A percentile compares a stretch with the other conserved stretches of the same genome.
Conservation (phyloP, 2,888 invertebrate genomes). For the Drosophila conformis region DNA sequence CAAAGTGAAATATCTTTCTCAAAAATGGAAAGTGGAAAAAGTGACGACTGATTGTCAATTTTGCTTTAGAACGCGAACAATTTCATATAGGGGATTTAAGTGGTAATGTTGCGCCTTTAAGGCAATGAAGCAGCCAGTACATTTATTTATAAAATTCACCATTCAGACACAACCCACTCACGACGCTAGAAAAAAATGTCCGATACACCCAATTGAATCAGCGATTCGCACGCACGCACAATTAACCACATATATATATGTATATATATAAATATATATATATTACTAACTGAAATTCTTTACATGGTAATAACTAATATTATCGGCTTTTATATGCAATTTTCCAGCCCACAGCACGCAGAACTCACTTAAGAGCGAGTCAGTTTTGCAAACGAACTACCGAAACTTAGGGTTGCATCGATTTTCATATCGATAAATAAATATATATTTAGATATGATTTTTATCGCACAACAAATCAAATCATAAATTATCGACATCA, state of each 20-base stretch:
- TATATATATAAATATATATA: constrained; percentile 16
- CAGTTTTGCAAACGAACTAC: constrained; percentile 44
- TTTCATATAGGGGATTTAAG: constrained; percentile 9
- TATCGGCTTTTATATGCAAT: constrained; percentile 63
- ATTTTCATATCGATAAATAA: constrained; percentile 30
- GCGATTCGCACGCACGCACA: constrained; percentile 33
- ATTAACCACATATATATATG: constrained; percentile 15
- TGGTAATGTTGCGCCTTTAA: constrained; percentile 13
- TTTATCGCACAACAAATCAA: constrained; percentile 15
- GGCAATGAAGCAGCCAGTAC: constrained; percentile 18
- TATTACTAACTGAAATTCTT: constrained; percentile 44
- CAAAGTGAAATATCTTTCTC: constrained; percentile 81
- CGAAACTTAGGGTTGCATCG: constrained; percentile 29
- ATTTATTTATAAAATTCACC: constrained; percentile 61
- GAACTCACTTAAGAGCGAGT: constrained; percentile 54
- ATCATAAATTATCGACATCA: constrained; percentile 20
- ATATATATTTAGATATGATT: constrained; percentile 1
- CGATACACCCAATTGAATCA: constrained; percentile 32
- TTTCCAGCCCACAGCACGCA: constrained; percentile 62
- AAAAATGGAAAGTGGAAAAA: constrained; percentile 81
- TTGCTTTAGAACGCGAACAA: constrained; percentile 36
- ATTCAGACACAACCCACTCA: constrained; percentile 45
- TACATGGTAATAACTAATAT: constrained; percentile 65
- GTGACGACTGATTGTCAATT: constrained; percentile 56
- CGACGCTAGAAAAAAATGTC: constrained; percentile 42